Percentiles rank a stretch among this genome's conserved stretches.
These are phyloP conservation scores for Ammospiza caudacuta DNA, from an alignment of 2,113 vertebrate species.

Conservation along the genomic window DNA sequence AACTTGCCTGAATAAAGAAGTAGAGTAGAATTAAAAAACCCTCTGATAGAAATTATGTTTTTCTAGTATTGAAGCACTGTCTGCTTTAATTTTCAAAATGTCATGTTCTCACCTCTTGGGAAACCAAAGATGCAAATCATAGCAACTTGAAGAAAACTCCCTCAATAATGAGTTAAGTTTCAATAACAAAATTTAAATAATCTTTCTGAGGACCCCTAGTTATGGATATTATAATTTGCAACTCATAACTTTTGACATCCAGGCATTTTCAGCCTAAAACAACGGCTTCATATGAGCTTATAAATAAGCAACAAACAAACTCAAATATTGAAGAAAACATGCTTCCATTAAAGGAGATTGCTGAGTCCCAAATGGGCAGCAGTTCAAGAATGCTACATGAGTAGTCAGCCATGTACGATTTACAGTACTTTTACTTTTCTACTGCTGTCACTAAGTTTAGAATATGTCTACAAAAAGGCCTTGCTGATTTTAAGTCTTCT, in stretches of 20 bases:
- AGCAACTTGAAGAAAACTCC: background rate
- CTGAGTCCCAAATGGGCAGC: constrained; percentile 64
- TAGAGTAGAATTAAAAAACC: background rate
- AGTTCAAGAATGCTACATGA: constrained; percentile 75
- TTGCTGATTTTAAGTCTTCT: background rate
- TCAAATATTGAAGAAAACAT: constrained; percentile 65
- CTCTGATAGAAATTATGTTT: background rate
- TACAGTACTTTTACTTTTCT: constrained; percentile 69
- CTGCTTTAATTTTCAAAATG: background rate
- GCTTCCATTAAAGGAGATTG: constrained; percentile 78
- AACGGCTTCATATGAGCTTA: background rate
- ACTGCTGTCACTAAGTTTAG: constrained; percentile 64
- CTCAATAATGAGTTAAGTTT: background rate
- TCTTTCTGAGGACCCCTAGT: background rate
- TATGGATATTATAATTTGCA: background rate
- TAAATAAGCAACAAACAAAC: constrained; percentile 65
- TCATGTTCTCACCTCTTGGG: background rate
- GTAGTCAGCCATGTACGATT: constrained; percentile 64
- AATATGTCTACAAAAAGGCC: constrained; percentile 30
- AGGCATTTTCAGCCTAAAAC: background rate
- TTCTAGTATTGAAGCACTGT: background rate
- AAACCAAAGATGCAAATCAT: background rate
- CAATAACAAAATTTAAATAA: background rate
- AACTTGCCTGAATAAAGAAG: background rate
- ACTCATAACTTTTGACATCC: background rate